Conservation (phyloP, 1,140 invertebrate genomes). For the Ridgeia piscesae region DNA sequence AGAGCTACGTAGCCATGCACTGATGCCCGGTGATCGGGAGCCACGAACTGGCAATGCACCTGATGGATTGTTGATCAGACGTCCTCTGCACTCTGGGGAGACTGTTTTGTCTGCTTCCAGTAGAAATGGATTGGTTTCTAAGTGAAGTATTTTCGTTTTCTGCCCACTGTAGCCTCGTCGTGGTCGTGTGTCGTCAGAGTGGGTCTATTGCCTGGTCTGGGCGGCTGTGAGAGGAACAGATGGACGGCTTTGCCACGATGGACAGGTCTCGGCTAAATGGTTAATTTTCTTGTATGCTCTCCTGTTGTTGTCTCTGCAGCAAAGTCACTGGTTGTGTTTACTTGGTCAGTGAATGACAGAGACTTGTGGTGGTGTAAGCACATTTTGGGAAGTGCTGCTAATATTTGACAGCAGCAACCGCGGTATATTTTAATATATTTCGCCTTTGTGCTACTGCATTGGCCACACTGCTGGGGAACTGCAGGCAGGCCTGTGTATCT, state of each 20-base stretch:
- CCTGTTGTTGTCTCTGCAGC: background rate
- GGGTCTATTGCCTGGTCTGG: background rate
- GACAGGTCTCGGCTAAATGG: background rate
- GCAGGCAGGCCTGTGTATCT: background rate
- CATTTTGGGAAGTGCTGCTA: background rate
- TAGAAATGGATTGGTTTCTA: background rate
- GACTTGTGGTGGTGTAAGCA: background rate
- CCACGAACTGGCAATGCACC: background rate
- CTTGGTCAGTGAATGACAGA: background rate
- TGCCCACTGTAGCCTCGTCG: background rate
- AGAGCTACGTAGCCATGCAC: background rate
- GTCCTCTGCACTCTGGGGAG: background rate
- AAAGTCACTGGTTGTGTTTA: background rate
- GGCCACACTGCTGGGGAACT: background rate
- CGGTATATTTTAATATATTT: background rate
- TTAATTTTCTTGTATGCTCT: background rate
- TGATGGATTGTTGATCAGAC: background rate
- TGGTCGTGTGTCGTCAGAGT: background rate
- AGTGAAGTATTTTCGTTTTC: background rate
- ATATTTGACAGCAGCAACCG: background rate
- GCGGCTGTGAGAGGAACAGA: background rate
- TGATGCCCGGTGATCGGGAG: background rate
- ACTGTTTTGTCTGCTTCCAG: background rate
- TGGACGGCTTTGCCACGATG: background rate
- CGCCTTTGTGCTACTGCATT: background rate